Percentiles rank a stretch among this genome's conserved stretches.
Conservation (phyloP, 2,113 vertebrate species). For the Cryptoleucopteryx plumbea region DNA sequence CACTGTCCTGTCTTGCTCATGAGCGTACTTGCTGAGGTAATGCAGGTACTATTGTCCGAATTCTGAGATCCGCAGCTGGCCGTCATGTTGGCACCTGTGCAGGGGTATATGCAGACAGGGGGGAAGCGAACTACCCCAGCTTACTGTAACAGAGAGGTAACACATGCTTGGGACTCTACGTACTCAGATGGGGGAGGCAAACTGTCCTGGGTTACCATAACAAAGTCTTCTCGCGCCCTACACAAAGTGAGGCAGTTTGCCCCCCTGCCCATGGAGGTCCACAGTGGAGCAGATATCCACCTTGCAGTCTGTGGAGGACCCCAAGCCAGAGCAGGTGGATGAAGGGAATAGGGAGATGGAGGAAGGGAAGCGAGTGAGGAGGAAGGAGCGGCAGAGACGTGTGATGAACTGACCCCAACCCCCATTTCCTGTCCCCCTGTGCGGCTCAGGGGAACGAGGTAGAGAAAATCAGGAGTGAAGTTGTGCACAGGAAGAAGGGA, state of each 20-base stretch:
- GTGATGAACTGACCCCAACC: background rate
- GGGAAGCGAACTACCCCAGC: background rate
- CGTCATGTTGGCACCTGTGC: rapidly evolving
- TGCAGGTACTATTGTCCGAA: background rate
- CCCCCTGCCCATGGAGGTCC: background rate
- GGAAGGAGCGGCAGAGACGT: background rate
- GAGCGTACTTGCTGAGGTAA: rapidly evolving
- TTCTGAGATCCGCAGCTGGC: background rate
- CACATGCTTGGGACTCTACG: rapidly evolving
- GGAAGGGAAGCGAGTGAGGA: background rate
- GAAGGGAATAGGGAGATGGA: background rate
- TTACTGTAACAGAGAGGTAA: background rate
- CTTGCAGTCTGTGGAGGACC: background rate
- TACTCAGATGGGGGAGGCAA: rapidly evolving
- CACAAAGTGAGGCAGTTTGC: background rate
- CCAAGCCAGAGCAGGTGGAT: background rate
- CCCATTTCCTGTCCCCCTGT: background rate
- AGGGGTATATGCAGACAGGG: background rate
- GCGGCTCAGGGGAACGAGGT: rapidly evolving
- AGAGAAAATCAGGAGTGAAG: background rate
- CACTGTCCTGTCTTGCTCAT: background rate
- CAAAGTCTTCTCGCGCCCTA: background rate
- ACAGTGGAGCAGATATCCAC: background rate
- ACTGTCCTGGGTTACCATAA: rapidly evolving
- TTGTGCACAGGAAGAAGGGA: background rate